Evolutionary conservation across 2,888 invertebrate genomes (phyloP).

Genomic region (Melikaiella ostensackeni): DNA sequence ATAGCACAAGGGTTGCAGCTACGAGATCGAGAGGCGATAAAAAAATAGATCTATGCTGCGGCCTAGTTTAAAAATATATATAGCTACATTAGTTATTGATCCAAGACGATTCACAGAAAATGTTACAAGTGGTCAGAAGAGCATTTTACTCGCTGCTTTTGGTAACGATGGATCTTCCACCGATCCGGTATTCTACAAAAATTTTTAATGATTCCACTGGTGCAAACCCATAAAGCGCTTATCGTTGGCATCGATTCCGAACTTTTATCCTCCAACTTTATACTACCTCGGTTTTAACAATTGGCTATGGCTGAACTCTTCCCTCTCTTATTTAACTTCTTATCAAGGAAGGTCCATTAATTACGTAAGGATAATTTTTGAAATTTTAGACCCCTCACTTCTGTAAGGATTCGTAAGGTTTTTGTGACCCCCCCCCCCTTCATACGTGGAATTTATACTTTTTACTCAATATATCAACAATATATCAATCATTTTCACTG

Average conservation of each 20-base stretch:
- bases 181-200: background rate
- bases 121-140: background rate
- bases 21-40: constrained; percentile 21
- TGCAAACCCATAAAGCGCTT: constrained; percentile 1
- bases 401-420: too few species aligned
- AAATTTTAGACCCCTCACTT: too few species aligned
- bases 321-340: background rate
- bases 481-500: too few species aligned
- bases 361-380: too few species aligned
- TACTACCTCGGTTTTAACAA: background rate
- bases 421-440: too few species aligned
- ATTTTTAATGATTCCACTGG: background rate
- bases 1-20: background rate
- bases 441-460: too few species aligned
- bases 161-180: background rate
- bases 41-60: constrained; percentile 33
- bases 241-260: background rate
- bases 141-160: background rate
- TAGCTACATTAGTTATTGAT: constrained; percentile 13
- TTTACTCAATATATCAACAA: too few species aligned
- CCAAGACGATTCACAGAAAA: constrained; percentile 14
- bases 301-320: background rate
- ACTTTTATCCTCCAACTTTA: background rate
- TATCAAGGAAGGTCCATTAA: too few species aligned
- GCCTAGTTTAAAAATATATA: constrained; percentile 30